Evolutionary conservation across 2,113 vertebrate genomes (phyloP).

Genomic region (Tetrax tetrax): DNA sequence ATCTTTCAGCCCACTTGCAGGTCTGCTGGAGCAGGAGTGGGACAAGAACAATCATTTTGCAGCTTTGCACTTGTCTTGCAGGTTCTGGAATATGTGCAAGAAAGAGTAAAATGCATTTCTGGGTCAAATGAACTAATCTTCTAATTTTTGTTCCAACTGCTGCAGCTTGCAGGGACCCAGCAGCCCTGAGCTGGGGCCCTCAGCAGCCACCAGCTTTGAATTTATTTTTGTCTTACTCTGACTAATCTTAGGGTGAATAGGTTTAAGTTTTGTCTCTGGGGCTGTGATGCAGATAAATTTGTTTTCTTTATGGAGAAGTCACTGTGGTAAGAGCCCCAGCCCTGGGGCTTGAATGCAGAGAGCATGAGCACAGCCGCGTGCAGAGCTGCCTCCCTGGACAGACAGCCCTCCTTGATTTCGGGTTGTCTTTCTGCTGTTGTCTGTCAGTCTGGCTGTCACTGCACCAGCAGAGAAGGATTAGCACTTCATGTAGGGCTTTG

Average conservation of each 20-base stretch:
- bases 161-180: not conserved
- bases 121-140: not conserved
- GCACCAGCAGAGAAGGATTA: not conserved
- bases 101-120: not conserved
- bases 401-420: not conserved
- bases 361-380: rapidly evolving
- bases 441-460: not conserved
- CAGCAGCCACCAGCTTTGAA: not conserved
- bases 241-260: constrained; percentile 1
- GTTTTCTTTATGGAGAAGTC: not conserved
- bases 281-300: not conserved
- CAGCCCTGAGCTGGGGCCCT: not conserved
- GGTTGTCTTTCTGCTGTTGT: not conserved
- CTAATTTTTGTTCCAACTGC: not conserved
- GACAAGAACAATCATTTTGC: not conserved
- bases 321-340: not conserved
- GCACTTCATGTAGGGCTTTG: not conserved
- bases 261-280: not conserved
- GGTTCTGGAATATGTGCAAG: not conserved
- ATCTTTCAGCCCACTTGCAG: not conserved
- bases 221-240: constrained; percentile 3
- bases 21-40: not conserved
- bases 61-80: not conserved
- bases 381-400: not conserved
- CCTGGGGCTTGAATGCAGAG: not conserved